Percentiles rank a stretch among this genome's conserved stretches.
phyloP scores from a whole-genome alignment of 2,888 invertebrate genomes.

The Ligdia adustata region DNA sequence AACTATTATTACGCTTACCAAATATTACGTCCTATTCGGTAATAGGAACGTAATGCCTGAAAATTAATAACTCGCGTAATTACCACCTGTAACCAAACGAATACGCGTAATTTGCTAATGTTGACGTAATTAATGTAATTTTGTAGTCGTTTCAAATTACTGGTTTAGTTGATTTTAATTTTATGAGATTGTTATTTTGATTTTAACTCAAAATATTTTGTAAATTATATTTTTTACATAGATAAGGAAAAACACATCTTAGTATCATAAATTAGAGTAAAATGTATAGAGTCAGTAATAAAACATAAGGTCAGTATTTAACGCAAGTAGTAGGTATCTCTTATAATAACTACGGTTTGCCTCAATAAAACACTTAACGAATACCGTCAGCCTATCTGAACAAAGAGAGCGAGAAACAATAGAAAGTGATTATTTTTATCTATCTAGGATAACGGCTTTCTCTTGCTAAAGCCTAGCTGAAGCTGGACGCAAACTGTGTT shows the following conservation, averaged over 20 bases:
- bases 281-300: no score
- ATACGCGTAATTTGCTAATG: slow-evolving; percentile 21
- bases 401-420: slow-evolving; percentile 23
- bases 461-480: slow-evolving; percentile 44
- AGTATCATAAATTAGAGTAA: no score
- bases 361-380: neutral
- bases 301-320: no score
- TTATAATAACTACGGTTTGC: neutral
- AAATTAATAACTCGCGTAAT: slow-evolving; percentile 51
- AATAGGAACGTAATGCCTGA: slow-evolving; percentile 70
- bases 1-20: slow-evolving; percentile 78
- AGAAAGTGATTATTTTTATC: slow-evolving; percentile 35
- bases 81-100: slow-evolving; percentile 24
- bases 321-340: no score
- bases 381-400: neutral
- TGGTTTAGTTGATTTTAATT: no score
- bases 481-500: slow-evolving; percentile 70
- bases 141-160: no score
- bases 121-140: slow-evolving; percentile 29
- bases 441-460: slow-evolving; percentile 51
- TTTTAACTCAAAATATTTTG: no score
- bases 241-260: no score
- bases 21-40: slow-evolving; percentile 79
- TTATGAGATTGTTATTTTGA: no score
- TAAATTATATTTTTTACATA: no score